Evolutionary conservation across 2,797 vertebrate genomes (phyloP).

Genomic region (Karalla daura): DNA sequence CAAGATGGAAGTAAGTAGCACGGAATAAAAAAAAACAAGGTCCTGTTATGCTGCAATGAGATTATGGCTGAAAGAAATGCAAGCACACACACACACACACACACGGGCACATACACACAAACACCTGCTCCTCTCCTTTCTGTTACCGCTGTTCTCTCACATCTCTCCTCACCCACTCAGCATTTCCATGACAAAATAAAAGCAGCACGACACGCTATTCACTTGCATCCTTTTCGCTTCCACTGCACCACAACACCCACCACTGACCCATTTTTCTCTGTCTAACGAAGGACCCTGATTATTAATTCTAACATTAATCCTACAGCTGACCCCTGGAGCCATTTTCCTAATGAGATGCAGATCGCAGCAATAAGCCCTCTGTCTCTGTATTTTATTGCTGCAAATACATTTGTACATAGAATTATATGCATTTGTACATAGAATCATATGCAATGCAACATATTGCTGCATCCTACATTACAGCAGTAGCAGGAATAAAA

Average conservation of each 20-base stretch:
- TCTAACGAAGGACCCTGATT: slow-evolving; percentile 21
- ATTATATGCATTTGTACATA: no score
- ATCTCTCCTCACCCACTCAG: slow-evolving; percentile 51
- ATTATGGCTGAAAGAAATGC: background rate
- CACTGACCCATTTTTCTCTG: slow-evolving; percentile 48
- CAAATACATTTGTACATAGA: no score
- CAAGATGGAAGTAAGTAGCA: slow-evolving; percentile 4
- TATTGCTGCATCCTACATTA: no score
- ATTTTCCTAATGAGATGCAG: slow-evolving; percentile 20
- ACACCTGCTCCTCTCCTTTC: slow-evolving; percentile 26
- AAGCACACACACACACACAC: slow-evolving; percentile 20
- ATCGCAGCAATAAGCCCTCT: background rate
- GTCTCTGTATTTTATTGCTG: background rate
- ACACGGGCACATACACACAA: slow-evolving; percentile 16
- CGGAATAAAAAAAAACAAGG: background rate
- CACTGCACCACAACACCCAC: slow-evolving; percentile 65
- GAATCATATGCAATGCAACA: no score
- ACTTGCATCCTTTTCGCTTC: slow-evolving; percentile 49
- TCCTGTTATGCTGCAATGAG: slow-evolving; percentile 3
- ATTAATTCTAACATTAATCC: slow-evolving; percentile 41
- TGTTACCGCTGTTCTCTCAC: slow-evolving; percentile 32
- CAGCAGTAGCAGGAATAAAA: no score
- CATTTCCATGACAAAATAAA: slow-evolving; percentile 71
- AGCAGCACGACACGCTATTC: slow-evolving; percentile 32
- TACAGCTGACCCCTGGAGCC: slow-evolving; percentile 25